phyloP scores from a whole-genome alignment of 37 sponge, comb jelly and placozoan genomes.

The Geodia barretti region DNA sequence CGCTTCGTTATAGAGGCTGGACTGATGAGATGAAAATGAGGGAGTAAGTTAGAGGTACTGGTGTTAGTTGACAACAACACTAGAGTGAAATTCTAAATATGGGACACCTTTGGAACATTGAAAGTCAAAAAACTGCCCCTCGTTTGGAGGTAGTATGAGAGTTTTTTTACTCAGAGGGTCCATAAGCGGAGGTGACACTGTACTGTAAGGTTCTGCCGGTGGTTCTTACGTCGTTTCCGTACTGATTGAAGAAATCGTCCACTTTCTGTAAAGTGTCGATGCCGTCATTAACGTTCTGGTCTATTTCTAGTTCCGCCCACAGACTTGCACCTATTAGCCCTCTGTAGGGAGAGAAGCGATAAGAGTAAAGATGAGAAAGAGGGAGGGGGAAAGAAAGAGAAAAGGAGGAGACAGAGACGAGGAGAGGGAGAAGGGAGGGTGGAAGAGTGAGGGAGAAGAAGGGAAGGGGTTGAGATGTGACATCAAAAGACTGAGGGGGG shows the following conservation, averaged over 20 bases:
- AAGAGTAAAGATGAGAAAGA: conserved; percentile 7
- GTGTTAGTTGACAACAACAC: no score
- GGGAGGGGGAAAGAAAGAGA: conserved; percentile 1
- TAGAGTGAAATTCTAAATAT: no score
- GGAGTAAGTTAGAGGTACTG: no score
- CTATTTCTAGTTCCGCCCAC: conserved; percentile 28
- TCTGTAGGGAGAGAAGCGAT: conserved; percentile 9
- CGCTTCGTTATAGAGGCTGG: neutral
- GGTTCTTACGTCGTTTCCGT: conserved; percentile 8
- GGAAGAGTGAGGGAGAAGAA: neutral
- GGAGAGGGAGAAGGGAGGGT: neutral
- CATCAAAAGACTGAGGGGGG: neutral
- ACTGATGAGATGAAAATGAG: no score
- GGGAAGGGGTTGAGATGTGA: neutral
- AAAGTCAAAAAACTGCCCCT: no score
- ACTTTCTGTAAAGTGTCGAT: neutral
- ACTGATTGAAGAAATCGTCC: neutral
- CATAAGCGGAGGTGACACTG: no score
- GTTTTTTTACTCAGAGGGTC: no score
- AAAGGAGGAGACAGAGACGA: neutral
- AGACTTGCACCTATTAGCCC: conserved; percentile 27
- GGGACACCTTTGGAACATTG: no score
- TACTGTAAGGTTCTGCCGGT: no score
- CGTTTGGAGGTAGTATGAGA: no score
- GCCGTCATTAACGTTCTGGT: neutral